A percentile compares a stretch with the other conserved stretches of the same genome.
phyloP scores from a whole-genome alignment of 1,140 invertebrate genomes.

The Drosophila melanica region DNA sequence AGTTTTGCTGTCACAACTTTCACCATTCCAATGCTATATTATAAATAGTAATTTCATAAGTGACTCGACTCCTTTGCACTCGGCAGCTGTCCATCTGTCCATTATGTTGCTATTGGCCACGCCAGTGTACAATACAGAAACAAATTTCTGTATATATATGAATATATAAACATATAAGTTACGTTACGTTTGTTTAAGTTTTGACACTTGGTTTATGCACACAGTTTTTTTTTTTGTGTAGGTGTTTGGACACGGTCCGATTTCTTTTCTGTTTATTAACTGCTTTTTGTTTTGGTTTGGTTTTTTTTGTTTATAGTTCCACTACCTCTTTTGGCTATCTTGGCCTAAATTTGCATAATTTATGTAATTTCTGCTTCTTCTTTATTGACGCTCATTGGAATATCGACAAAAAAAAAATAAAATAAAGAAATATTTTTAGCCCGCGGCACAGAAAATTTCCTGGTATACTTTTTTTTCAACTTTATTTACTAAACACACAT shows the following conservation, averaged over 20 bases:
- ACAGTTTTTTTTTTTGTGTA: conserved; percentile 23
- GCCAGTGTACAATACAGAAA: conserved; percentile 18
- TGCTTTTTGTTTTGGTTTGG: conserved; percentile 25
- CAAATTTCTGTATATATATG: not conserved
- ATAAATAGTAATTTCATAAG: conserved; percentile 40
- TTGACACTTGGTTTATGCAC: conserved; percentile 13
- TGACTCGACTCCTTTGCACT: conserved; percentile 43
- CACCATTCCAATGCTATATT: conserved; percentile 38
- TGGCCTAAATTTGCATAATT: conserved; percentile 66
- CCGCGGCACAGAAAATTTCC: conserved; percentile 24
- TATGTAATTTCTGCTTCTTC: conserved; percentile 54
- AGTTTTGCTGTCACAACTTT: conserved; percentile 50
- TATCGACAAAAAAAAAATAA: conserved; percentile 32
- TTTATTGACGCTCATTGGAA: conserved; percentile 32
- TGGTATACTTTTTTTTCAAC: conserved; percentile 4
- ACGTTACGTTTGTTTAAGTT: conserved; percentile 26
- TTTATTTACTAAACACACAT: conserved; percentile 1
- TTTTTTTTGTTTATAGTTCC: conserved; percentile 42
- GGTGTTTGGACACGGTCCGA: conserved; percentile 42
- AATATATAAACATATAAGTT: conserved; percentile 5
- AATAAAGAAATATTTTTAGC: conserved; percentile 15
- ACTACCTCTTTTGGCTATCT: conserved; percentile 55
- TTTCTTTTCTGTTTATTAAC: conserved; percentile 48
- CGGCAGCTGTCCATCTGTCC: conserved; percentile 20
- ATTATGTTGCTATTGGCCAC: conserved; percentile 9